phyloP scores from a whole-genome alignment of 2,888 invertebrate species.

The Calliphora vomitoria region DNA sequence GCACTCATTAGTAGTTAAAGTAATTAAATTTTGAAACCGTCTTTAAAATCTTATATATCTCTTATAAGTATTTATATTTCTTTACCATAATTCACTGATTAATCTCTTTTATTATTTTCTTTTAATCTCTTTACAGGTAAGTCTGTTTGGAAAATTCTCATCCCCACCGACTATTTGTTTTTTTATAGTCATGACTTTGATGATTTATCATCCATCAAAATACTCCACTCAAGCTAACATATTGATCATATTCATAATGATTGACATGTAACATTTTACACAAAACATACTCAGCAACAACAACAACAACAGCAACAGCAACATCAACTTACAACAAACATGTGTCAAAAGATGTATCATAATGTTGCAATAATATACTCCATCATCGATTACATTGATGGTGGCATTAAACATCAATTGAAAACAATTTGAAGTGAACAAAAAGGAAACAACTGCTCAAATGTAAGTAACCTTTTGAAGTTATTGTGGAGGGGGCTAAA shows the following conservation, averaged over 20 bases:
- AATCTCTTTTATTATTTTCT: constrained; percentile 19
- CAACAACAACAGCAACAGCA: background rate
- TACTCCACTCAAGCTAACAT: background rate
- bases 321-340: constrained; percentile 19
- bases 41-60: too few species aligned
- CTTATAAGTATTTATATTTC: too few species aligned
- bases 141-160: background rate
- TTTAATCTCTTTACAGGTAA: constrained; percentile 14
- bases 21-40: too few species aligned
- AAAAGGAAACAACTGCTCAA: background rate
- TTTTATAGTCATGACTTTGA: constrained; percentile 10
- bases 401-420: constrained; percentile 42
- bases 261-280: constrained; percentile 66
- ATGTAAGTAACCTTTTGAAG: background rate
- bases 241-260: constrained; percentile 48
- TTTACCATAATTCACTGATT: background rate
- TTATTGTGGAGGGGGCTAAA: background rate
- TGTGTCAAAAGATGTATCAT: constrained; percentile 51
- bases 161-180: constrained; percentile 1
- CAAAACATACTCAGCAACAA: constrained; percentile 38
- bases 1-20: too few species aligned
- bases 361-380: constrained; percentile 47
- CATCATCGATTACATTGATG: constrained; percentile 23
- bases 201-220: constrained; percentile 68
- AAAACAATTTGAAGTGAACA: background rate